A percentile compares a stretch with the other conserved stretches of the same genome.
These are phyloP conservation scores for Gymnothorax reevesii DNA, from an alignment of 2,797 vertebrate species.

Conservation along the genomic window DNA sequence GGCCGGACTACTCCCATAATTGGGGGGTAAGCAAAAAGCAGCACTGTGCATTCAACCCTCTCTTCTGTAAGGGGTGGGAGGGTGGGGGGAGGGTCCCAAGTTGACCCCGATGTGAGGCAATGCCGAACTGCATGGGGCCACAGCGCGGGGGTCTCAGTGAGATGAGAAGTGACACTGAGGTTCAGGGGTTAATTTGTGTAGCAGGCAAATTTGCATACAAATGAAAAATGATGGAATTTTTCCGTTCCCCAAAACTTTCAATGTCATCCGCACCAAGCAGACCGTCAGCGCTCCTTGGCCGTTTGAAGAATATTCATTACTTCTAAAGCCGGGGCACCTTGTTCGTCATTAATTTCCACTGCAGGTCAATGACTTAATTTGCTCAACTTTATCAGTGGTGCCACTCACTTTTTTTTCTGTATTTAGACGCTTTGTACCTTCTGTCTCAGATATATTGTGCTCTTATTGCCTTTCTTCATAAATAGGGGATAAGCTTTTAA, in stretches of 20 bases:
- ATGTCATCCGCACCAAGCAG: constrained; percentile 93
- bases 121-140: constrained; percentile 63
- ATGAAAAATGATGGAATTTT: constrained; percentile 98
- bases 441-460: constrained; percentile 76
- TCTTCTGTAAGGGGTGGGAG: constrained; percentile 39
- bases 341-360: constrained; percentile 94
- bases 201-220: constrained; percentile 98
- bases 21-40: constrained; percentile 75
- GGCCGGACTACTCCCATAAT: constrained; percentile 48
- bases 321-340: constrained; percentile 93
- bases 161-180: constrained; percentile 95
- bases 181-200: constrained; percentile 99
- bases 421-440: constrained; percentile 75
- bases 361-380: constrained; percentile 97
- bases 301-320: constrained; percentile 94
- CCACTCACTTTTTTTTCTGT: constrained; percentile 67
- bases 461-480: constrained; percentile 76
- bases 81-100: constrained; percentile 35
- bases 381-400: constrained; percentile 86
- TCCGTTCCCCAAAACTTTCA: constrained; percentile 96
- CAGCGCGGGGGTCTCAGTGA: constrained; percentile 75
- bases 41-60: constrained; percentile 63
- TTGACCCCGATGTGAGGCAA: constrained; percentile 72
- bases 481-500: constrained; percentile 68
- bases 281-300: constrained; percentile 73